These are phyloP conservation scores for Drosophila paucipuncta DNA, from an alignment of 2,888 invertebrate genomes.

Conservation along the genomic window DNA sequence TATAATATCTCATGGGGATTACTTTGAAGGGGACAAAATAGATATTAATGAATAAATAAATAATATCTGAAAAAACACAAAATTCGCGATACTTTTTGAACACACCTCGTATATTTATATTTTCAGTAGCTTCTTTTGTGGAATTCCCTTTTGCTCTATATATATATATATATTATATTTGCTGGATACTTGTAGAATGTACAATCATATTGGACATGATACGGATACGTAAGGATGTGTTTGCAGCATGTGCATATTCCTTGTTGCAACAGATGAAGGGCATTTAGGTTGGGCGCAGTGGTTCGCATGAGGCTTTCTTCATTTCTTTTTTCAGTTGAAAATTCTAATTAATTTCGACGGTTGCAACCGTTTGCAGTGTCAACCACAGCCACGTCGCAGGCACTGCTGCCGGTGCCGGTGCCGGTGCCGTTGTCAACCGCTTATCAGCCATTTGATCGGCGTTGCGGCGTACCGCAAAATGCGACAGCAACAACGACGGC, in stretches of 20 bases:
- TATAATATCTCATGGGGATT: too few species aligned
- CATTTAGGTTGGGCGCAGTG: neutral
- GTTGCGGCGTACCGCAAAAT: slow-evolving; percentile 74
- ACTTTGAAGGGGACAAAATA: too few species aligned
- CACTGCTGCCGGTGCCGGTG: slow-evolving; percentile 9
- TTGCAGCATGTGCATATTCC: neutral
- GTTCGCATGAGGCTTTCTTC: slow-evolving; percentile 2
- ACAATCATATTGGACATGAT: too few species aligned
- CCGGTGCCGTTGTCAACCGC: slow-evolving; percentile 57
- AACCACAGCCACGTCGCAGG: slow-evolving; percentile 66
- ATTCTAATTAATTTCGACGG: slow-evolving; percentile 80
- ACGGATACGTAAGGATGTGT: neutral
- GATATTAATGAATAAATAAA: too few species aligned
- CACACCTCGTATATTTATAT: neutral
- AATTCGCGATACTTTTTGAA: too few species aligned
- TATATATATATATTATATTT: neutral
- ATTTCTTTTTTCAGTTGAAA: slow-evolving; percentile 56
- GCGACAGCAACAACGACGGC: slow-evolving; percentile 49
- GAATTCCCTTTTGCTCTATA: neutral
- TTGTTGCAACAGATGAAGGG: slow-evolving; percentile 12
- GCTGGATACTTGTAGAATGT: neutral
- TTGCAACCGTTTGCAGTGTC: slow-evolving; percentile 78
- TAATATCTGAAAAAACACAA: too few species aligned
- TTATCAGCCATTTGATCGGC: slow-evolving; percentile 76
- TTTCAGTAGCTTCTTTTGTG: neutral